phyloP scores from a whole-genome alignment of 2,797 vertebrate genomes.

The Eidolon dupreanum region DNA sequence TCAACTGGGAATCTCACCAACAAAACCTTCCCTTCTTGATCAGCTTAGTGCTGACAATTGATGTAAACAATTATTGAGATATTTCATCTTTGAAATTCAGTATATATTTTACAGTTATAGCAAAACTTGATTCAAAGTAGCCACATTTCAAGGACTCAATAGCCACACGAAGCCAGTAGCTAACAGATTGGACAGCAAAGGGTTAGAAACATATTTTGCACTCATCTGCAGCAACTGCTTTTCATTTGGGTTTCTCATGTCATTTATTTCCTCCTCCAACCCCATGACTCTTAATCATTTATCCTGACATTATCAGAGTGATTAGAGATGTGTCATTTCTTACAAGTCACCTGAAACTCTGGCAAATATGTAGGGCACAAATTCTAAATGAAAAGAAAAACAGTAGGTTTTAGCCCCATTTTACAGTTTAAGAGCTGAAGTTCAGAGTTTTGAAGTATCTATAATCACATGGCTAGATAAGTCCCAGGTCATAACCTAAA shows the following conservation, averaged over 20 bases:
- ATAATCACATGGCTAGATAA: background rate
- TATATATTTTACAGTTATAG: background rate
- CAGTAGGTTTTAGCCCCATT: background rate
- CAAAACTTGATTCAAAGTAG: background rate
- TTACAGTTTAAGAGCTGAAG: background rate
- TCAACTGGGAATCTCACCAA: no score
- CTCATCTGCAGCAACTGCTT: background rate
- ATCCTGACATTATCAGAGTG: background rate
- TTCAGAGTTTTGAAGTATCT: background rate
- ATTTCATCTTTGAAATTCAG: slow-evolving; percentile 16
- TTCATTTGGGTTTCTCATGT: background rate
- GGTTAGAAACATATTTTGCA: background rate
- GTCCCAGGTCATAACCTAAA: background rate
- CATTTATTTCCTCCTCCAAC: background rate
- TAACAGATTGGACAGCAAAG: background rate
- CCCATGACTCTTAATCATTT: background rate
- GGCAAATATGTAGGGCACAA: background rate
- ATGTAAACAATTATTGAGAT: background rate
- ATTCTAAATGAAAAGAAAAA: background rate
- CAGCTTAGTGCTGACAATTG: background rate
- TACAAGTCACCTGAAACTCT: background rate
- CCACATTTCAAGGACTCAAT: background rate
- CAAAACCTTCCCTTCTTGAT: no score
- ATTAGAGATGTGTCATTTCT: background rate
- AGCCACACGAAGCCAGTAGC: background rate